A percentile compares a stretch with the other conserved stretches of the same genome.
phyloP scores from a whole-genome alignment of 2,888 invertebrate species.

The Willowsia nigromaculata region DNA sequence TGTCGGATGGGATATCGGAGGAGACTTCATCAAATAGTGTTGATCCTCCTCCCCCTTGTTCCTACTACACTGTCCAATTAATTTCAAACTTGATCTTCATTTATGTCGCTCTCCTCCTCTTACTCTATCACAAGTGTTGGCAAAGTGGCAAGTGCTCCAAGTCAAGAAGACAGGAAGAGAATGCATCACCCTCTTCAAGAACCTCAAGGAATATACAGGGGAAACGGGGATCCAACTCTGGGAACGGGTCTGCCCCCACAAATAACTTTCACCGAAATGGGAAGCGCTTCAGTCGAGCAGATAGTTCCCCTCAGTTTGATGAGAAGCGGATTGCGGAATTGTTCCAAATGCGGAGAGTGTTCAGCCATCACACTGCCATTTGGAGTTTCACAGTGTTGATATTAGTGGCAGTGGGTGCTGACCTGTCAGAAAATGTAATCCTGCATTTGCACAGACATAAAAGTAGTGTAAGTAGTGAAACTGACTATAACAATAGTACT shows the following conservation, averaged over 20 bases:
- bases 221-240: background rate
- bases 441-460: slow-evolving; percentile 45
- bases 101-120: slow-evolving; percentile 50
- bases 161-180: background rate
- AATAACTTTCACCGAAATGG: background rate
- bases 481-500: background rate
- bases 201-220: background rate
- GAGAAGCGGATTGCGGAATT: background rate
- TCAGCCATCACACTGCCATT: slow-evolving; percentile 69
- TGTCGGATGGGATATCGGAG: background rate
- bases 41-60: slow-evolving; percentile 22
- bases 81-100: slow-evolving; percentile 57
- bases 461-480: background rate
- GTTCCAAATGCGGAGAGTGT: slow-evolving; percentile 60
- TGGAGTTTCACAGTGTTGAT: slow-evolving; percentile 70
- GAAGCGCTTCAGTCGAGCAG: background rate
- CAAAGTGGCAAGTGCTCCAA: slow-evolving; percentile 49
- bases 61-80: slow-evolving; percentile 58
- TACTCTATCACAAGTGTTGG: slow-evolving; percentile 69
- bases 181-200: background rate
- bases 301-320: background rate
- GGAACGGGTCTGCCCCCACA: background rate
- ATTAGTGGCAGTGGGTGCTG: slow-evolving; percentile 45
- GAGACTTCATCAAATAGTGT: background rate
- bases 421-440: slow-evolving; percentile 70